Base-by-base conservation (phyloP, 2,113 vertebrate genomes). In the Chitala chitala region DNA sequence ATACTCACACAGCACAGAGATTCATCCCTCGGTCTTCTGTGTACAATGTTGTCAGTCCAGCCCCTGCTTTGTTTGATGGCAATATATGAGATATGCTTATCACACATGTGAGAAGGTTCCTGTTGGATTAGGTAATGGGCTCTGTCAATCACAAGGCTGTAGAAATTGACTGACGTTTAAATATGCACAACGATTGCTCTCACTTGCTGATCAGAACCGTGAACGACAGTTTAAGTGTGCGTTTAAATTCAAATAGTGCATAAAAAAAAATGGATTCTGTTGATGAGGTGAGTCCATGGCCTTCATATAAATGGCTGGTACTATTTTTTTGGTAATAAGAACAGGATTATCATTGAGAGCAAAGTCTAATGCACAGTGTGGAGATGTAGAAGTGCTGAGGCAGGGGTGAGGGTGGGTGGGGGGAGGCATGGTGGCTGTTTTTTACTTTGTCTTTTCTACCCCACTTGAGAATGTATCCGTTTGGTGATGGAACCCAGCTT, bases 381-480 rank as follows among this genome's bases (percentile, higher is more conserved):
- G 24, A 44, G 0, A 22, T 2, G 38, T 7, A 24, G 42, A 26
- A 48, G 20, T 31, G 64, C 24, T 7, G 10, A 48, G 24, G 24
- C 42, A 9, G 10, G 10, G 3, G 9, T 44, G 1, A 15, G 13
- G 26, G 44, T 68, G 29, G 26, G 17, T 69, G 4, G 9, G 44
- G 65, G 22, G n/a, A n/a, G n/a, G n/a, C n/a, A n/a, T n/a, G n/a
- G n/a, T n/a, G n/a, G n/a, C n/a, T n/a, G n/a, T n/a, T n/a, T 17
- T 50, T 26, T 51, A 17, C 13, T 3, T 5, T 20, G n/a, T 50
- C 24, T 69, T 31, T 33, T 33, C 44, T 33, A 53, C 48, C 66
- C 66, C 3, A 2, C 63, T 66, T 44, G 44, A 53, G 15, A 69
- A 69, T 69, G 48, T 69, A 29, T 69, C 29, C 50, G 44, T 69